Evolutionary conservation across 2,797 vertebrate genomes (phyloP).

Genomic region (Neostethus bicornis): DNA sequence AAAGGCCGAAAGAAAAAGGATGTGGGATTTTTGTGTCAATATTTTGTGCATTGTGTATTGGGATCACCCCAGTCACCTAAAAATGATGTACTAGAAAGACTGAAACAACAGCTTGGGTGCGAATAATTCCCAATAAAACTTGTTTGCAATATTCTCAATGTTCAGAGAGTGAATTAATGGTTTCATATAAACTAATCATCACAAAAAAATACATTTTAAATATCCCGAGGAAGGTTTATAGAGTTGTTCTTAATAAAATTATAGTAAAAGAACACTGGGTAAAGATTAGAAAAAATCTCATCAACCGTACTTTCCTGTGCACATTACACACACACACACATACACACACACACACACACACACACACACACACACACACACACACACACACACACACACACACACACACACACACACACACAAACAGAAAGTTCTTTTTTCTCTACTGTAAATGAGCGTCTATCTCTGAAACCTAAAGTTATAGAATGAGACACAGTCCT

Average conservation of each 20-base stretch:
- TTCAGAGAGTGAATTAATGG: neutral
- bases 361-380: neutral
- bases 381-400: neutral
- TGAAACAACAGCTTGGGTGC: no score
- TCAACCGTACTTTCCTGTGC: neutral
- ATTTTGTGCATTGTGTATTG: no score
- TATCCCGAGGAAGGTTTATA: neutral
- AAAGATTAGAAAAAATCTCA: neutral
- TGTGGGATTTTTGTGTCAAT: no score
- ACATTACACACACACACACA: neutral
- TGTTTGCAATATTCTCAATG: neutral
- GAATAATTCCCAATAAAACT: neutral
- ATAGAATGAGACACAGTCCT: neutral
- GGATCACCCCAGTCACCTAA: no score
- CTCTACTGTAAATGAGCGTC: neutral
- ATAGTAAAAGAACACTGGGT: neutral
- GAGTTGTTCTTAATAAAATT: neutral
- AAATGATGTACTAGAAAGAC: no score
- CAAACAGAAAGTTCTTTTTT: neutral
- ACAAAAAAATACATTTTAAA: neutral
- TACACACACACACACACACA: neutral
- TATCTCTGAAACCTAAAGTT: neutral
- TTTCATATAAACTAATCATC: neutral
- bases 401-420: neutral
- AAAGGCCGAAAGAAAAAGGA: no score